A percentile compares a stretch with the other conserved stretches of the same genome.
phyloP scores from a whole-genome alignment of 2,888 invertebrate species.

The Dasysyrphus albostriatus region DNA sequence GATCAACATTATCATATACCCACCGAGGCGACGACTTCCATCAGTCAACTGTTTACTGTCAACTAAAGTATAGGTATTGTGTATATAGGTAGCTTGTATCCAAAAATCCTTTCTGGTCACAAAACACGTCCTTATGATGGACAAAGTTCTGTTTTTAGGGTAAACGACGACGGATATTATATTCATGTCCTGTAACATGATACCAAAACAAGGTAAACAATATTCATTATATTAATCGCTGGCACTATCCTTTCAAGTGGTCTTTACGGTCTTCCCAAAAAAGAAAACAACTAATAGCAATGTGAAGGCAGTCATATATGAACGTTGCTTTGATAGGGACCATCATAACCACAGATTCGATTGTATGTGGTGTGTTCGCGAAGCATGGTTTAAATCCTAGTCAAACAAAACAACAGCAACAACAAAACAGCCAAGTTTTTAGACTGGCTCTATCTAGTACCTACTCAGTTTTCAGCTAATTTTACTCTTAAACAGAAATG shows the following conservation, averaged over 20 bases:
- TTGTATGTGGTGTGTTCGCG: neutral
- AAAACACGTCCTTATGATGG: slow-evolving; percentile 32
- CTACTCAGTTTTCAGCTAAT: slow-evolving; percentile 31
- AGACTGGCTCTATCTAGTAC: slow-evolving; percentile 23
- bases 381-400: slow-evolving; percentile 12
- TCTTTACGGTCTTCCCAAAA: neutral
- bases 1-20: slow-evolving; percentile 23
- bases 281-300: slow-evolving; percentile 16
- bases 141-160: slow-evolving; percentile 3
- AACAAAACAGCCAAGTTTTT: slow-evolving; percentile 5
- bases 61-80: neutral
- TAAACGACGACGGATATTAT: slow-evolving; percentile 63
- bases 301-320: neutral
- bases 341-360: slow-evolving; percentile 37
- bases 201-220: slow-evolving; percentile 16
- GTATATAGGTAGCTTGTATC: neutral
- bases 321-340: neutral
- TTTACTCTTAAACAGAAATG: slow-evolving; percentile 37
- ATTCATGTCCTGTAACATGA: slow-evolving; percentile 62
- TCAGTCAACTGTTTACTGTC: slow-evolving; percentile 38
- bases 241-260: slow-evolving; percentile 17
- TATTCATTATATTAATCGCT: slow-evolving; percentile 60
- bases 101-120: slow-evolving; percentile 26
- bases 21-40: neutral
- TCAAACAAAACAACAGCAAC: neutral